These are phyloP conservation scores for Polypterus bichir DNA, from an alignment of 2,113 vertebrate genomes.

Conservation along the genomic window DNA sequence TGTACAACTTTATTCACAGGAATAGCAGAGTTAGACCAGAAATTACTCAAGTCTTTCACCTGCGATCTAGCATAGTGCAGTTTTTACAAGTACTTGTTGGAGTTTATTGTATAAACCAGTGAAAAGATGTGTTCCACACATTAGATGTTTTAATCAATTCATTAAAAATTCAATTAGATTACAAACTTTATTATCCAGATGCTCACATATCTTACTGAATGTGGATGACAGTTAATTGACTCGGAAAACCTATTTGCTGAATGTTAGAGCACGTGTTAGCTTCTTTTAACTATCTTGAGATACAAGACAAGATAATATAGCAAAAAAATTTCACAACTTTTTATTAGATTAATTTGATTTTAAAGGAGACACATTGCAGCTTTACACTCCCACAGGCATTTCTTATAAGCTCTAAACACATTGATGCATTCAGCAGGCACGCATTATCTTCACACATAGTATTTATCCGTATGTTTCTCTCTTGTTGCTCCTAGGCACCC, in stretches of 20 bases:
- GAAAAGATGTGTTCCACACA: too few species aligned
- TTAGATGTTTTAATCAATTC: constrained; percentile 19
- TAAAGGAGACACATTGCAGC: constrained; percentile 71
- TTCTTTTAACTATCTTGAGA: constrained; percentile 29
- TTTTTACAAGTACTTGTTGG: too few species aligned
- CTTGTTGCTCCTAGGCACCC: constrained; percentile 64
- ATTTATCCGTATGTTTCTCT: constrained; percentile 72
- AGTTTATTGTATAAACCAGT: too few species aligned
- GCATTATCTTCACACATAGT: constrained; percentile 61
- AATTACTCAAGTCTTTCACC: too few species aligned
- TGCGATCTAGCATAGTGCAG: too few species aligned
- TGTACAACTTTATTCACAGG: too few species aligned
- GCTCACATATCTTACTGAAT: constrained; percentile 31
- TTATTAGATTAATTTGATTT: constrained; percentile 83
- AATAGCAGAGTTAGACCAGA: too few species aligned
- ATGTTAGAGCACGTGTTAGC: constrained; percentile 25
- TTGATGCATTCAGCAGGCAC: constrained; percentile 65
- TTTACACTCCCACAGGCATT: constrained; percentile 59
- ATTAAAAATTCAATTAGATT: constrained; percentile 36
- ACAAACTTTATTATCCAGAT: constrained; percentile 36
- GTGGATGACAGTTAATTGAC: constrained; percentile 36
- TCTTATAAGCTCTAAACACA: constrained; percentile 71
- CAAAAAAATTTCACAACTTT: constrained; percentile 65
- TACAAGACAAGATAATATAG: constrained; percentile 54
- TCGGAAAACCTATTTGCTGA: constrained; percentile 21